Conservation (phyloP, 2,888 invertebrate species). For the Polyploca ridens region DNA sequence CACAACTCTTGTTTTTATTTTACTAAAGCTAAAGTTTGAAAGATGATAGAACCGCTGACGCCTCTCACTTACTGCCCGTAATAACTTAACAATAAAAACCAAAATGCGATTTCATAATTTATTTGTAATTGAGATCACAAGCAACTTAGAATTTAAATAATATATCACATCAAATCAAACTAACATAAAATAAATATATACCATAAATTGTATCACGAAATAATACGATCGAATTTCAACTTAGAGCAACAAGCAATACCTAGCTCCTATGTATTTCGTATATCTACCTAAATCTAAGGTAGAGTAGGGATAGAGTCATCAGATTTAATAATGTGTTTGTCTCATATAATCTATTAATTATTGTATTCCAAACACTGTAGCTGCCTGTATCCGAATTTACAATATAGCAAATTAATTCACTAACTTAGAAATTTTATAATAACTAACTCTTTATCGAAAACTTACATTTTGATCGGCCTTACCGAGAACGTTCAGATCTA, state of each 20-base stretch:
- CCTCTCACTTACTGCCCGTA: too few species aligned
- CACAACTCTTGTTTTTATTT: constrained; percentile 37
- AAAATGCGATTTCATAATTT: constrained; percentile 61
- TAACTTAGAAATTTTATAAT: neutral
- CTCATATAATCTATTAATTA: neutral
- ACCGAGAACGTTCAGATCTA: constrained; percentile 5
- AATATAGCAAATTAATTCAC: neutral
- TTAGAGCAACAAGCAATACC: constrained; percentile 10
- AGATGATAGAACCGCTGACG: too few species aligned
- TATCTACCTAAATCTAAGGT: neutral
- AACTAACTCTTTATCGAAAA: neutral
- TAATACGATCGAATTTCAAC: constrained; percentile 37
- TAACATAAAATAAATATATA: constrained; percentile 37
- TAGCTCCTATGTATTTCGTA: neutral
- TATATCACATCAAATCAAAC: constrained; percentile 56
- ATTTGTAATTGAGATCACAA: constrained; percentile 80
- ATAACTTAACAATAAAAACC: constrained; percentile 20
- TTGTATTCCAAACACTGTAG: neutral
- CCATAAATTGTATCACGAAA: constrained; percentile 32
- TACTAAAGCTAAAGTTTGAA: neutral
- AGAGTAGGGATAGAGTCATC: too few species aligned
- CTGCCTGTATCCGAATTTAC: constrained; percentile 2
- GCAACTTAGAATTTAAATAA: constrained; percentile 67
- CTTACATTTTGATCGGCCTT: neutral
- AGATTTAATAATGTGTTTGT: neutral